Conservation (phyloP, 2,888 invertebrate species). For the Yponomeuta cagnagella region DNA sequence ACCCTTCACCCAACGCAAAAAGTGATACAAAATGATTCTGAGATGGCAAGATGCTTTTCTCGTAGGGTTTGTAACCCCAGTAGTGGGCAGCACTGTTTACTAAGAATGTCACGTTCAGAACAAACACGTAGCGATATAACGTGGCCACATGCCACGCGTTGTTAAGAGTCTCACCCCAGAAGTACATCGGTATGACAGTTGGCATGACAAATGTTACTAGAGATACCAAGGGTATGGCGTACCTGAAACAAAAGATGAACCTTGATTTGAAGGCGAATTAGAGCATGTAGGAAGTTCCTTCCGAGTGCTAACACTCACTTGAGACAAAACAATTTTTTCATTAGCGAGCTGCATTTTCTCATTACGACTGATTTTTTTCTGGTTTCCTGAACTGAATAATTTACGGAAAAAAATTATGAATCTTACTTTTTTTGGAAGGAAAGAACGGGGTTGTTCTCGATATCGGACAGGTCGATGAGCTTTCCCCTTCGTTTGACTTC, state of each 20-base stretch:
- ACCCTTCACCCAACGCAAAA: conserved; percentile 41
- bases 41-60: conserved; percentile 40
- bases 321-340: neutral
- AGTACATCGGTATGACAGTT: conserved; percentile 71
- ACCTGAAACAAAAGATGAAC: conserved; percentile 42
- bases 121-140: conserved; percentile 71
- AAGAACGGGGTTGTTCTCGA: conserved; percentile 79
- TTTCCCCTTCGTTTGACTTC: conserved; percentile 81
- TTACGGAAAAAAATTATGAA: neutral
- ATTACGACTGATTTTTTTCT: too few species aligned
- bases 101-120: conserved; percentile 78
- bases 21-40: conserved; percentile 32
- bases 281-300: too few species aligned
- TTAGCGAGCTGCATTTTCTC: neutral
- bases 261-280: too few species aligned
- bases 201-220: conserved; percentile 71
- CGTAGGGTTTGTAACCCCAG: conserved; percentile 61
- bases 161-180: conserved; percentile 74
- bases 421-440: conserved; percentile 78
- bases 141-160: conserved; percentile 54
- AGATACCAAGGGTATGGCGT: conserved; percentile 78
- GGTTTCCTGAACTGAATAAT: neutral
- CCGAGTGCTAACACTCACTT: too few species aligned
- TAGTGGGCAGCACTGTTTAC: conserved; percentile 80
- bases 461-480: conserved; percentile 80